A percentile compares a stretch with the other conserved stretches of the same genome.
These are phyloP conservation scores for Pinctada fucata DNA, from an alignment of 2,888 invertebrate species.

Conservation along the genomic window DNA sequence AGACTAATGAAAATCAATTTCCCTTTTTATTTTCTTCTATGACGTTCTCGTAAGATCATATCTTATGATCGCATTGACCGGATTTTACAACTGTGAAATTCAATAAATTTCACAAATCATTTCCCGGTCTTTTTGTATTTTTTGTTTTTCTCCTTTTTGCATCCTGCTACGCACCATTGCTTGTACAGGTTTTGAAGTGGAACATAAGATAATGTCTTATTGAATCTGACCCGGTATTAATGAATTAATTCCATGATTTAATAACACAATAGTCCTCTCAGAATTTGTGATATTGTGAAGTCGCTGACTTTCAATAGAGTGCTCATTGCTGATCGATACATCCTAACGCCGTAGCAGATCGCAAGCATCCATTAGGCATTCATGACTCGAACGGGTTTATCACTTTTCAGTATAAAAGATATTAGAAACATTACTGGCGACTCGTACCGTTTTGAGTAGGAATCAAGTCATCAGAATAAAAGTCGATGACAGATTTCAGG, in stretches of 20 bases:
- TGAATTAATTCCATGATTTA: slow-evolving; percentile 33
- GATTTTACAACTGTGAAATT: no score
- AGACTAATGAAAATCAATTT: no score
- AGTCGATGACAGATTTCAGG: no score
- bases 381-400: background rate
- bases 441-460: no score
- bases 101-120: no score
- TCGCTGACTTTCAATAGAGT: background rate
- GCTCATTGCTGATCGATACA: background rate
- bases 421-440: background rate
- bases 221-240: slow-evolving; percentile 30
- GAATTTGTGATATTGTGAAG: background rate
- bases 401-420: slow-evolving; percentile 3
- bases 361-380: background rate
- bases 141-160: no score
- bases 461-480: no score
- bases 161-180: background rate
- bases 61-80: no score
- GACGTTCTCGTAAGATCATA: no score
- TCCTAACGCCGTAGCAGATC: background rate
- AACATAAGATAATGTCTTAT: slow-evolving; percentile 19
- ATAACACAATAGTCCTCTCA: slow-evolving; percentile 17
- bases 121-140: no score
- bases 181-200: background rate
- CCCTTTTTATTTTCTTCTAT: no score